These are phyloP conservation scores for Craniophora ligustri DNA, from an alignment of 2,888 invertebrate species.

Conservation along the genomic window DNA sequence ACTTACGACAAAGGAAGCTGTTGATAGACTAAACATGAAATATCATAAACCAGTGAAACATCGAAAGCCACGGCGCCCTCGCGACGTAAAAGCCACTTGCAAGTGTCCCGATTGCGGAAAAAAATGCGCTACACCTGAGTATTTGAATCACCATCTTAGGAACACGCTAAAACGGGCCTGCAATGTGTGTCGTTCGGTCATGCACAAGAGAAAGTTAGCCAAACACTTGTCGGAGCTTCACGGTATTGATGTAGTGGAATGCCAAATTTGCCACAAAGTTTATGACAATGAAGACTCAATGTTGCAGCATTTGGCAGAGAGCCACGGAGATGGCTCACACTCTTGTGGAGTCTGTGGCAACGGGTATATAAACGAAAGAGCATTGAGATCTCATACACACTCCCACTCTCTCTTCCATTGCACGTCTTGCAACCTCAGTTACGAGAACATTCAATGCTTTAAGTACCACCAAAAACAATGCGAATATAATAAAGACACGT, in stretches of 20 bases:
- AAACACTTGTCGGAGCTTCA: slow-evolving; percentile 67
- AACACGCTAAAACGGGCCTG: slow-evolving; percentile 69
- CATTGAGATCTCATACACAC: slow-evolving; percentile 70
- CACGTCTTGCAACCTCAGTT: slow-evolving; percentile 65
- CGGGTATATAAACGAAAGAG: slow-evolving; percentile 68
- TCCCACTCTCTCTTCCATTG: slow-evolving; percentile 75
- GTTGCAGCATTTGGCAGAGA: slow-evolving; percentile 53
- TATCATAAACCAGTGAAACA: slow-evolving; percentile 29
- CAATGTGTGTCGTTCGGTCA: slow-evolving; percentile 60
- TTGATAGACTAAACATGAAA: slow-evolving; percentile 56
- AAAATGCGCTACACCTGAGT: slow-evolving; percentile 57
- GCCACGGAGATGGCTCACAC: slow-evolving; percentile 55
- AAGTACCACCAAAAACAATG: slow-evolving; percentile 71
- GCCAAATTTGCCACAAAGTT: slow-evolving; percentile 65
- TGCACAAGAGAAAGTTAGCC: slow-evolving; percentile 63
- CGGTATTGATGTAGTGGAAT: slow-evolving; percentile 50
- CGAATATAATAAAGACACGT: slow-evolving; percentile 19
- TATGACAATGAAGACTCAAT: slow-evolving; percentile 57
- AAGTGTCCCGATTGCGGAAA: slow-evolving; percentile 71
- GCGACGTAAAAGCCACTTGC: slow-evolving; percentile 27
- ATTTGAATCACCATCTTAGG: slow-evolving; percentile 71
- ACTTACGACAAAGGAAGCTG: slow-evolving; percentile 46
- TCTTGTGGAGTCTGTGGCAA: slow-evolving; percentile 69
- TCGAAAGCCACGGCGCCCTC: slow-evolving; percentile 14
- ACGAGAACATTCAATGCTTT: slow-evolving; percentile 75